phyloP scores from a whole-genome alignment of 2,888 invertebrate genomes.

The Lasioglossum marginatum region DNA sequence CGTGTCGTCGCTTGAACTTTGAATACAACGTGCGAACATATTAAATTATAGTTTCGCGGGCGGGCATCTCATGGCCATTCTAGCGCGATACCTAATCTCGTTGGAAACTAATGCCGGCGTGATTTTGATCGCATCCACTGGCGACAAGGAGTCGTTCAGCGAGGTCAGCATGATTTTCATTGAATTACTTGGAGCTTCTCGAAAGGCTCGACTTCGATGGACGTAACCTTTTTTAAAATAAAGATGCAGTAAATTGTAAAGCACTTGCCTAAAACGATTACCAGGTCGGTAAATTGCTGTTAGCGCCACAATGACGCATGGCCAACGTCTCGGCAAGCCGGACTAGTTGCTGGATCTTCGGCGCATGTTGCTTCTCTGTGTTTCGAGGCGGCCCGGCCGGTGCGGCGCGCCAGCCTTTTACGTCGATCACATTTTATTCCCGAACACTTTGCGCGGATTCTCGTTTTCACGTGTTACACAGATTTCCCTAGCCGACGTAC shows the following conservation, averaged over 20 bases:
- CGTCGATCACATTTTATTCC: constrained; percentile 49
- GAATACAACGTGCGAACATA: constrained; percentile 23
- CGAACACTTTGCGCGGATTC: constrained; percentile 20
- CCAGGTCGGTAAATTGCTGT: constrained; percentile 65
- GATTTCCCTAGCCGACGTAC: constrained; percentile 37
- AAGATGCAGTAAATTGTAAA: constrained; percentile 73
- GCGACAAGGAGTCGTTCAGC: too few species aligned
- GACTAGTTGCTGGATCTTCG: constrained; percentile 40
- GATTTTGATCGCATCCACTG: background rate
- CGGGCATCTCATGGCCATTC: background rate
- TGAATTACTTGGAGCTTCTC: background rate
- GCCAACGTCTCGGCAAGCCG: background rate
- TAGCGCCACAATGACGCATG: constrained; percentile 59
- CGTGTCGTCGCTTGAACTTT: constrained; percentile 34
- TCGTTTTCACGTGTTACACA: constrained; percentile 38
- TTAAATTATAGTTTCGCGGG: constrained; percentile 47
- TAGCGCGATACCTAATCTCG: background rate
- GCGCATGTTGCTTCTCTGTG: constrained; percentile 47
- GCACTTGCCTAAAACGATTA: constrained; percentile 76
- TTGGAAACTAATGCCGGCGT: background rate
- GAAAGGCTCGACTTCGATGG: constrained; percentile 32
- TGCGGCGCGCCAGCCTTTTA: constrained; percentile 5
- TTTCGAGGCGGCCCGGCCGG: constrained; percentile 18
- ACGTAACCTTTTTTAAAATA: too few species aligned
- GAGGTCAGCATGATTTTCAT: too few species aligned